Evolutionary conservation across 2,113 vertebrate species (phyloP).

Genomic region (Brachypodius melanocephalos): DNA sequence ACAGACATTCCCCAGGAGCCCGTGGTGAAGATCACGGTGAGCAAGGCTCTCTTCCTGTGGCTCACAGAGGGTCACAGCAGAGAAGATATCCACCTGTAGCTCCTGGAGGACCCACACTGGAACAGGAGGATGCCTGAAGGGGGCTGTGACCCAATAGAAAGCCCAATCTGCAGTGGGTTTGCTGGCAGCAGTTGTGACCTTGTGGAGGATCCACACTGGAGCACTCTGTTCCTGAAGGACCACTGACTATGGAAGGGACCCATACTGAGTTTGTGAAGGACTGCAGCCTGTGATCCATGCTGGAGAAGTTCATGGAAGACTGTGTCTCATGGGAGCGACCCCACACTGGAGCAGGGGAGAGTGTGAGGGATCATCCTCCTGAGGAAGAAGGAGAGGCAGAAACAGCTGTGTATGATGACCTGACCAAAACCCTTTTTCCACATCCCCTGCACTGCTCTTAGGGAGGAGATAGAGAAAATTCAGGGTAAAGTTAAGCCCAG

Average conservation of each 20-base stretch:
- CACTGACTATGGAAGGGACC: background rate
- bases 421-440: background rate
- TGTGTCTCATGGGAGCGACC: background rate
- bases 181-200: background rate
- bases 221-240: background rate
- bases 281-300: background rate
- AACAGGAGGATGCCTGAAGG: background rate
- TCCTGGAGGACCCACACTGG: background rate
- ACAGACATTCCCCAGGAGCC: background rate
- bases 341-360: no score
- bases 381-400: background rate
- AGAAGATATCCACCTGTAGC: background rate
- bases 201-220: fast-evolving
- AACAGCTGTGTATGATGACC: background rate
- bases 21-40: fast-evolving
- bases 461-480: background rate
- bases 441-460: fast-evolving
- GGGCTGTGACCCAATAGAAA: background rate
- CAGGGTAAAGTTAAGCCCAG: background rate
- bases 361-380: background rate
- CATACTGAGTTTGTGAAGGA: background rate
- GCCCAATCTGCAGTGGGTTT: fast-evolving
- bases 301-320: background rate
- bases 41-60: background rate
- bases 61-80: background rate